Percentiles rank a stretch among this genome's conserved stretches.
Evolutionary conservation across 2,797 vertebrate species (phyloP).

Genomic region (Orestias chungarensis): DNA sequence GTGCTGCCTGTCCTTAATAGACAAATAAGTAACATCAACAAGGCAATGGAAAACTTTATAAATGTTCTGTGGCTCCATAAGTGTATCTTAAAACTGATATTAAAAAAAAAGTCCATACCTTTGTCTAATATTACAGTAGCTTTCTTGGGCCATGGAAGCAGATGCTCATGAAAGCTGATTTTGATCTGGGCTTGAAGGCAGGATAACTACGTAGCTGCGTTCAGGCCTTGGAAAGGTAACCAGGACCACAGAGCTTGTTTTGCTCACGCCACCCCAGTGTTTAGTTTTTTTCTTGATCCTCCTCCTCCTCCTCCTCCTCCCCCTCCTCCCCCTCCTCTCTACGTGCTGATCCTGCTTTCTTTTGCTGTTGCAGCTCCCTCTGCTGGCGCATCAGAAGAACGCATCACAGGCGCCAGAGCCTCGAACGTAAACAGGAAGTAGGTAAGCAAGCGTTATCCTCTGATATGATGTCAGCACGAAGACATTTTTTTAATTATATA

Average conservation of each 20-base stretch:
- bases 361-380: slow-evolving; percentile 72
- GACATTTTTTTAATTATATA: background rate
- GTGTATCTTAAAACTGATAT: slow-evolving; percentile 27
- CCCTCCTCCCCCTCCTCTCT: slow-evolving; percentile 62
- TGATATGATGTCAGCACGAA: slow-evolving; percentile 20
- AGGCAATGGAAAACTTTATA: slow-evolving; percentile 26
- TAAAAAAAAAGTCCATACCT: slow-evolving; percentile 61
- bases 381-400: slow-evolving; percentile 51
- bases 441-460: slow-evolving; percentile 16
- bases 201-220: slow-evolving; percentile 45
- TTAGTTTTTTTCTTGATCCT: slow-evolving; percentile 54
- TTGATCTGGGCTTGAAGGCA: slow-evolving; percentile 47
- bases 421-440: slow-evolving; percentile 65
- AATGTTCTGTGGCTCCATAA: slow-evolving; percentile 19
- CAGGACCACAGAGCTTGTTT: slow-evolving; percentile 70
- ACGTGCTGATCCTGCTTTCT: slow-evolving; percentile 72
- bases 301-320: slow-evolving; percentile 67
- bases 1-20: slow-evolving; percentile 7
- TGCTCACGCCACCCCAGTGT: slow-evolving; percentile 72
- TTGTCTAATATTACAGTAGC: slow-evolving; percentile 52
- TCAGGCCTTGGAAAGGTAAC: slow-evolving; percentile 61
- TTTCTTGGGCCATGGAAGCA: slow-evolving; percentile 36
- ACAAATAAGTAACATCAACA: slow-evolving; percentile 6
- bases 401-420: too few species aligned
- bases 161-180: slow-evolving; percentile 31